Percentiles rank a stretch among this genome's conserved stretches.
Conservation (phyloP, 2,797 vertebrate species). For the Sebastes miniatus region DNA sequence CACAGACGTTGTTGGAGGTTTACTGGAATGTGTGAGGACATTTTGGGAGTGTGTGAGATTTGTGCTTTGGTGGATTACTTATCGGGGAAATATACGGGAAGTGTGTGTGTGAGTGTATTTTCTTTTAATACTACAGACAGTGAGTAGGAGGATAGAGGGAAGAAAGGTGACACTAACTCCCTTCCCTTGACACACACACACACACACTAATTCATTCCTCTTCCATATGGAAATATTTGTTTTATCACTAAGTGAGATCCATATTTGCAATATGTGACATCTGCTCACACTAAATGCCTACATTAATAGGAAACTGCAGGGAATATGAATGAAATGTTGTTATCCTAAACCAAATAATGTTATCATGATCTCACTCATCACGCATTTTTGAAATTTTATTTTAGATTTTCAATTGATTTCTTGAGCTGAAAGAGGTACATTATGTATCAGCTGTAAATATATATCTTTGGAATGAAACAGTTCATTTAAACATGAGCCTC, state of each 20-base stretch:
- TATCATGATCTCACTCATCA: not conserved
- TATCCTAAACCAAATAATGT: not conserved
- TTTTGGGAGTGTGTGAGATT: not conserved
- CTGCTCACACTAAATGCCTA: constrained; percentile 9
- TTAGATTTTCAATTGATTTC: not conserved
- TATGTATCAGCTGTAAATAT: constrained; percentile 4
- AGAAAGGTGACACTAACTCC: not conserved
- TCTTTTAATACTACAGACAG: not conserved
- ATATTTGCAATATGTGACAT: constrained; percentile 1
- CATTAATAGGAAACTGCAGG: not conserved
- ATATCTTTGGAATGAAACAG: not conserved
- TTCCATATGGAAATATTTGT: constrained; percentile 20
- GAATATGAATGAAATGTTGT: not conserved
- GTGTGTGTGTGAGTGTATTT: not conserved
- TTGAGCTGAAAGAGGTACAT: not conserved
- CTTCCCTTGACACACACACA: not conserved
- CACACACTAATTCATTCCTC: not conserved
- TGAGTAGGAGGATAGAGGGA: constrained; percentile 18
- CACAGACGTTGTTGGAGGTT: constrained; percentile 7
- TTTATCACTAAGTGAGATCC: constrained; percentile 4
- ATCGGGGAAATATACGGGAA: not conserved
- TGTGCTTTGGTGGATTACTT: not conserved
- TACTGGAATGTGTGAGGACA: not conserved
- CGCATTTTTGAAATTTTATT: not conserved
- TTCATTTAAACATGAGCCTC: constrained; percentile 11